Evolutionary conservation across 1,140 invertebrate genomes (phyloP), one percentile per base, ranked within the genome.

Genomic region (Melitaea cinxia): DNA sequence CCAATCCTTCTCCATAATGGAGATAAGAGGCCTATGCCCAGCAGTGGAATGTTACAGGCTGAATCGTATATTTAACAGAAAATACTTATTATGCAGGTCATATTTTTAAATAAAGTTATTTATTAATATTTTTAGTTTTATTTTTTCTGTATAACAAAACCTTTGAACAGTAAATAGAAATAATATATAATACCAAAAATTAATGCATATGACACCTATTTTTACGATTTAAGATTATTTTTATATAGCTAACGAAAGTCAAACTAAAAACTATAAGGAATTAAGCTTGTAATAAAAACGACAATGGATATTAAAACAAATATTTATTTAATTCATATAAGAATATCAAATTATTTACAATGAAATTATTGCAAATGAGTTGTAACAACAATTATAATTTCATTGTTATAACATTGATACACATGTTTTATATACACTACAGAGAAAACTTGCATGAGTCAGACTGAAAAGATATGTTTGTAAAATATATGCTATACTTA

Each of bases 371-470:
- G 77, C 79, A 85, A 85, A 85, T 72, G 71, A 77, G 66, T 85
- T 78, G 72, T 58, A 72, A 72, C 72, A 72, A 78, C 73, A 81
- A 75, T 74, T 78, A 83, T 84, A 89, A 88, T 88, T 88, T 85
- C 84, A 88, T 88, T 90, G 88, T 78, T 88, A 86, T 86, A 82
- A 88, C 80, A 82, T 82, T 85, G 83, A 89, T 82, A 86, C 76
- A 82, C 70, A 72, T 82, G 75, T 70, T 76, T 80, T 82, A 88
- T 82, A 81, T 88, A 89, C 82, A 89, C 88, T 91, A 91, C 88
- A 91, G 75, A 85, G 86, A 91, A 91, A 91, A 91, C 88, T 91
- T 89, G 86, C 88, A 83, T 88, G 83, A 82, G 71, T 88, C 85
- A 87, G 83, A 85, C 83, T 86, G 82, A 78, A 82, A 75, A 87